Percentiles rank a stretch among this genome's conserved stretches.
Conservation (phyloP, 2,888 invertebrate genomes). For the Habroteleia sp. region DNA sequence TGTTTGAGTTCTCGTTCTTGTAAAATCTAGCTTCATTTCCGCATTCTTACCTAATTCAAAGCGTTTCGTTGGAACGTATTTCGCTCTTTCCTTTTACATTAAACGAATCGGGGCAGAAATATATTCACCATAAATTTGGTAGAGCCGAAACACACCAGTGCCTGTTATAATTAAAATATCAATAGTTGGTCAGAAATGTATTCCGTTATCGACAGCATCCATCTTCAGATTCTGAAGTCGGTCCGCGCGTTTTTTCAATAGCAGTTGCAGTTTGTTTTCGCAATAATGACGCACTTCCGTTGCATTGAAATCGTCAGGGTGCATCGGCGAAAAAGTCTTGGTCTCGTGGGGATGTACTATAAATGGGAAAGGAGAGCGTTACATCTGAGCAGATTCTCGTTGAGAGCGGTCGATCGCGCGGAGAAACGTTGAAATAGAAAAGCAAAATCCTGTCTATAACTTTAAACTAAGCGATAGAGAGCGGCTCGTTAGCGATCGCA, state of each 20-base stretch:
- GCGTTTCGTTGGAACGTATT: too few species aligned
- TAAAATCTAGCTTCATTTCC: too few species aligned
- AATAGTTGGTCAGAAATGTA: slow-evolving; percentile 19
- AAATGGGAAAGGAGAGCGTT: slow-evolving; percentile 67
- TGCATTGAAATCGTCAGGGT: slow-evolving; percentile 61
- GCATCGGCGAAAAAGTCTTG: slow-evolving; percentile 61
- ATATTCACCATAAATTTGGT: too few species aligned
- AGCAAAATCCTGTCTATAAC: slow-evolving; percentile 53
- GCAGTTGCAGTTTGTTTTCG: slow-evolving; percentile 29
- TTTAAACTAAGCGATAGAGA: slow-evolving; percentile 41
- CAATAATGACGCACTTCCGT: slow-evolving; percentile 59
- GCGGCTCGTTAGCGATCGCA: slow-evolving; percentile 55
- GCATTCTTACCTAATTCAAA: too few species aligned
- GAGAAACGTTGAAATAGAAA: slow-evolving; percentile 56
- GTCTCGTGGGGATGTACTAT: slow-evolving; percentile 67
- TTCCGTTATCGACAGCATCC: background rate
- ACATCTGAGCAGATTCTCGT: slow-evolving; percentile 64
- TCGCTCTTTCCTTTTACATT: too few species aligned
- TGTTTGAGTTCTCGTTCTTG: too few species aligned
- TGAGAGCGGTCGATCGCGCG: slow-evolving; percentile 64
- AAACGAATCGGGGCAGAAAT: too few species aligned
- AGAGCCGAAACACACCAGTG: too few species aligned
- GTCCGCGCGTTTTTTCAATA: slow-evolving; percentile 11
- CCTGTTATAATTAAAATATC: slow-evolving; percentile 26
- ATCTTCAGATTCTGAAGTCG: slow-evolving; percentile 12